These are phyloP conservation scores for Metellina segmentata DNA, from an alignment of 2,888 invertebrate genomes.

Conservation along the genomic window DNA sequence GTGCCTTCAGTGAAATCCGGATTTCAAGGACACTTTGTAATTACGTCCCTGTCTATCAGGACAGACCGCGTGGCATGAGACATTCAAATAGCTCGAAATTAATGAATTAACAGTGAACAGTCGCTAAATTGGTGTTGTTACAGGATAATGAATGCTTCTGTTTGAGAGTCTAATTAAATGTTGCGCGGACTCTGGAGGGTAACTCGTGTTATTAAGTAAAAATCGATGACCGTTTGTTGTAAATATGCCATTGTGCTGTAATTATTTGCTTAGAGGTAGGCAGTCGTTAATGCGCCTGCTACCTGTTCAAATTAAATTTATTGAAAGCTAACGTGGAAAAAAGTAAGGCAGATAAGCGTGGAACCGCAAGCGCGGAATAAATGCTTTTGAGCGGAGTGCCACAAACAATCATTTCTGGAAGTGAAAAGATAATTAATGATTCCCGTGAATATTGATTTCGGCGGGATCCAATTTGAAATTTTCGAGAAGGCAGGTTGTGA, in stretches of 20 bases:
- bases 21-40: constrained; percentile 27
- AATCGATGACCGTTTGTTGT: constrained; percentile 18
- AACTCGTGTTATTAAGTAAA: constrained; percentile 25
- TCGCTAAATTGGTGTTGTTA: constrained; percentile 23
- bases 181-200: constrained; percentile 10
- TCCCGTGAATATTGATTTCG: neutral
- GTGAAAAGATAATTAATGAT: constrained; percentile 1
- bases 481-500: neutral
- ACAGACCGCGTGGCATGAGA: neutral
- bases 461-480: neutral
- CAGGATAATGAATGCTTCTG: constrained; percentile 44
- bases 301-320: neutral
- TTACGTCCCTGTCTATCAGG: constrained; percentile 19
- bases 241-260: constrained; percentile 8
- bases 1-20: neutral
- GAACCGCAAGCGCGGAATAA: neutral
- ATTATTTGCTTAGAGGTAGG: neutral
- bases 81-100: constrained; percentile 12
- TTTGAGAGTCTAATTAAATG: constrained; percentile 47
- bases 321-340: neutral
- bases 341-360: neutral
- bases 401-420: neutral
- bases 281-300: neutral
- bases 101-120: constrained; percentile 42
- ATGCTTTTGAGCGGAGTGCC: neutral